phyloP scores from a whole-genome alignment of 2,888 invertebrate genomes.

The Elysia crispata region DNA sequence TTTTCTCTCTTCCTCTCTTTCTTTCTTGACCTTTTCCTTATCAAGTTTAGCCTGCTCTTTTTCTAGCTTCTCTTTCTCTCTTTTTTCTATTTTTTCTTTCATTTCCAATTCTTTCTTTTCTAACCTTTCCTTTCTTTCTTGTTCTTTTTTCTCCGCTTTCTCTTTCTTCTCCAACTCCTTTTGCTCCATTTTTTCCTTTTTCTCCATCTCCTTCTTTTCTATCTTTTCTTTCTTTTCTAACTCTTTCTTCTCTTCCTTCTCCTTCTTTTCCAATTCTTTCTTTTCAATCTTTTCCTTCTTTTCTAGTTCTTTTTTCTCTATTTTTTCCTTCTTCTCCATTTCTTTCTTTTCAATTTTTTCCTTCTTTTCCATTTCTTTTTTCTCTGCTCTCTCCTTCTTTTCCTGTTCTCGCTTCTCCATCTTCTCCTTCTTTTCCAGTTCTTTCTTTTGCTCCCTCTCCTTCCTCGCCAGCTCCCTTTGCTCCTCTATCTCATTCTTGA shows the following conservation, averaged over 20 bases:
- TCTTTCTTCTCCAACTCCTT: slow-evolving; percentile 38
- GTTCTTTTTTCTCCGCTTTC: slow-evolving; percentile 31
- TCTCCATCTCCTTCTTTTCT: slow-evolving; percentile 43
- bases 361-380: slow-evolving; percentile 44
- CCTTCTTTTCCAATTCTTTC: slow-evolving; percentile 48
- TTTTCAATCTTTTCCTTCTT: slow-evolving; percentile 43
- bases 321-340: slow-evolving; percentile 45
- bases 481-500: slow-evolving; percentile 48
- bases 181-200: slow-evolving; percentile 28
- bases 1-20: slow-evolving; percentile 50
- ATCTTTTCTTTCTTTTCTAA: slow-evolving; percentile 43
- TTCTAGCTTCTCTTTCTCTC: slow-evolving; percentile 48
- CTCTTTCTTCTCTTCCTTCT: slow-evolving; percentile 47
- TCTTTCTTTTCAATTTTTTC: slow-evolving; percentile 49
- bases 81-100: slow-evolving; percentile 43
- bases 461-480: slow-evolving; percentile 48
- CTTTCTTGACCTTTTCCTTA: slow-evolving; percentile 49
- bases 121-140: slow-evolving; percentile 40
- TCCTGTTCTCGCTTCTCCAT: slow-evolving; percentile 46
- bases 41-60: slow-evolving; percentile 44
- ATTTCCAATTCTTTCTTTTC: slow-evolving; percentile 42
- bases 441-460: slow-evolving; percentile 38
- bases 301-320: slow-evolving; percentile 45
- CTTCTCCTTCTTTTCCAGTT: slow-evolving; percentile 47
- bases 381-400: slow-evolving; percentile 36